Conservation (phyloP, 2,888 invertebrate genomes). For the Yponomeuta plumbellus region DNA sequence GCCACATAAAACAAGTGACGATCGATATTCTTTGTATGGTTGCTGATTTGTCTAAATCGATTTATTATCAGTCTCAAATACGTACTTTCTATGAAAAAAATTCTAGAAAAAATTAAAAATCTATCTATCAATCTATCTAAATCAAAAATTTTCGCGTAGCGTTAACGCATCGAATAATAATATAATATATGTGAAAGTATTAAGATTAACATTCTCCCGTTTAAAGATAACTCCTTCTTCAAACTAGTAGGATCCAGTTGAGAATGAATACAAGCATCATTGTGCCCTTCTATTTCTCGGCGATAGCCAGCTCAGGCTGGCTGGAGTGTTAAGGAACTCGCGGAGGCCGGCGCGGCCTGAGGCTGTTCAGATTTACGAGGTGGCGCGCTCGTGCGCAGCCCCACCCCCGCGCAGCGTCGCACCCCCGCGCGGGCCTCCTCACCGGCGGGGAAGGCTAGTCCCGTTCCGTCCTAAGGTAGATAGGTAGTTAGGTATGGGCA, state of each 20-base stretch:
- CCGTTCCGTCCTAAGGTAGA: not conserved
- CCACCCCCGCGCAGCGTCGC: conserved; percentile 32
- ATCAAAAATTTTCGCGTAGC: too few relatives aligned
- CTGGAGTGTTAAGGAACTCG: conserved; percentile 22
- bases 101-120: too few relatives aligned
- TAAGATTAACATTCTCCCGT: too few relatives aligned
- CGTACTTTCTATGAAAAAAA: too few relatives aligned
- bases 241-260: not conserved
- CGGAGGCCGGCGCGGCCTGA: conserved; percentile 40
- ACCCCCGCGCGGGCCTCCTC: conserved; percentile 17
- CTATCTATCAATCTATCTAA: too few relatives aligned
- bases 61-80: too few relatives aligned
- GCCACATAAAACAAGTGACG: too few relatives aligned
- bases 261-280: not conserved
- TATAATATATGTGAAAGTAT: too few relatives aligned
- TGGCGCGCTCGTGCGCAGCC: conserved; percentile 52
- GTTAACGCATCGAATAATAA: too few relatives aligned
- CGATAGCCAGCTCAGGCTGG: conserved; percentile 3
- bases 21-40: too few relatives aligned
- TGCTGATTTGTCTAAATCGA: too few relatives aligned
- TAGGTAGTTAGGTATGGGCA: not conserved
- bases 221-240: too few relatives aligned
- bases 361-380: conserved; percentile 58
- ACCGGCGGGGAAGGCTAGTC: not conserved
- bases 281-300: not conserved